Base-by-base conservation (phyloP, 2,113 vertebrate genomes). In the Saimiri boliviensis region DNA sequence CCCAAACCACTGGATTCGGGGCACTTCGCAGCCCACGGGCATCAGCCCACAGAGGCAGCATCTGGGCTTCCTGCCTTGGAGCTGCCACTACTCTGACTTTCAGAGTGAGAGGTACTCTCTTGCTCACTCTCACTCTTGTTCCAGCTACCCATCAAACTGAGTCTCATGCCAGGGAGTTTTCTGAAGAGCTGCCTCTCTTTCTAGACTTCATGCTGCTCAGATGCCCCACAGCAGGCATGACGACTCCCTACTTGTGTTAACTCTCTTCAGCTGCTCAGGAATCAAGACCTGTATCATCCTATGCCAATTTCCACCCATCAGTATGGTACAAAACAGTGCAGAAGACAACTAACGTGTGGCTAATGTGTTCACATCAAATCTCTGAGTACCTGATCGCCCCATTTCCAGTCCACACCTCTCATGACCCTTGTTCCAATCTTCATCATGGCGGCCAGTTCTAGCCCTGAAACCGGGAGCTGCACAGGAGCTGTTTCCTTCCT, bases 391-490 rank as follows among this genome's bases (percentile, higher is more conserved):
- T 99, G 99, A 98, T 99, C 99, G 40, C 99, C 99, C 99, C 99
- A 99, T 87, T 99, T 99, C 99, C 99, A 99, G 98, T 99, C 99
- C 5, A 99, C 99, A 5, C 99, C 99, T 98, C 99, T 99, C 99
- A 99, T 99, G 71, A 99, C 99, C 92, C 99, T 98, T 94, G 99
- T 99, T 95, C 99, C 99, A 91, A 99, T 99, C 98, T 99, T 99
- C 99, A 99, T 99, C 99, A 99, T 99, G 91, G 99, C 99, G n/a
- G 99, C 99, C 66, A 99, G 98, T 89, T 99, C 99, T 10, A 99
- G 99, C 16, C 99, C 99, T 7, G 99, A 99, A 25, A 99, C 99
- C 3, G 99, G 99, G 21, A 99, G 98, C 6, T 99, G 99, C 32
- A 99, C 96, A 0, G 99, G 99, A 2, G 99, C 94, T 0, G 98